Evolutionary conservation across 1,140 invertebrate genomes (phyloP).

Genomic region (Dendroctonus ponderosae): DNA sequence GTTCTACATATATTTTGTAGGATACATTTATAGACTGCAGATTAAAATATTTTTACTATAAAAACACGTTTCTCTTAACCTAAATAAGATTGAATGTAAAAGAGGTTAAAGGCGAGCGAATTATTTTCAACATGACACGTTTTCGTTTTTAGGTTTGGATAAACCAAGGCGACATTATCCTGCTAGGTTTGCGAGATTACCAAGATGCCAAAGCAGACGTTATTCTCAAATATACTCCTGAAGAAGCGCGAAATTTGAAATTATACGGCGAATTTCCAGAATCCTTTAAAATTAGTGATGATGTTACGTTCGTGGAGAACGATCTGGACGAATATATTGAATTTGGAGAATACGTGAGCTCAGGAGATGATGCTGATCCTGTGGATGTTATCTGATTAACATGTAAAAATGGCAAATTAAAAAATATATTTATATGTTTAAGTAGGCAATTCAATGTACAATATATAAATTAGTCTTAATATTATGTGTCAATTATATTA

Average conservation of each 20-base stretch:
- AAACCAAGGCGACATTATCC: slow-evolving; percentile 96
- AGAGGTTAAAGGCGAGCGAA: too few species aligned
- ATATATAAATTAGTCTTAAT: too few species aligned
- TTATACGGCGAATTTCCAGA: slow-evolving; percentile 99
- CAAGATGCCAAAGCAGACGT: slow-evolving; percentile 99
- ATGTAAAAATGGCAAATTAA: too few species aligned
- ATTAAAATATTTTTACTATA: too few species aligned
- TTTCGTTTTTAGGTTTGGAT: slow-evolving; percentile 79
- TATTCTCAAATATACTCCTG: slow-evolving; percentile 98
- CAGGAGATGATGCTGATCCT: slow-evolving; percentile 80
- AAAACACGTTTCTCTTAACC: too few species aligned
- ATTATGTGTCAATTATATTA: too few species aligned
- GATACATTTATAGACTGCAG: too few species aligned
- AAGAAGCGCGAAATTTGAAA: slow-evolving; percentile 98
- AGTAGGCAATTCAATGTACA: too few species aligned
- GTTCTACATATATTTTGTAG: too few species aligned
- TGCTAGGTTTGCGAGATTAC: slow-evolving; percentile 95
- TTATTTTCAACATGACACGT: too few species aligned
- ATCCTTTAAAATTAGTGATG: slow-evolving; percentile 93
- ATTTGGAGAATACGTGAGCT: slow-evolving; percentile 88
- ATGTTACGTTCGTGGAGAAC: slow-evolving; percentile 90
- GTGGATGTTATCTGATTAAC: slow-evolving; percentile 63
- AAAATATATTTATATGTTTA: too few species aligned
- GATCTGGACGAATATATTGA: slow-evolving; percentile 93
- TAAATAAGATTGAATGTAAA: too few species aligned